Conservation (phyloP, 2,797 vertebrate species). For the Lophius americanus region DNA sequence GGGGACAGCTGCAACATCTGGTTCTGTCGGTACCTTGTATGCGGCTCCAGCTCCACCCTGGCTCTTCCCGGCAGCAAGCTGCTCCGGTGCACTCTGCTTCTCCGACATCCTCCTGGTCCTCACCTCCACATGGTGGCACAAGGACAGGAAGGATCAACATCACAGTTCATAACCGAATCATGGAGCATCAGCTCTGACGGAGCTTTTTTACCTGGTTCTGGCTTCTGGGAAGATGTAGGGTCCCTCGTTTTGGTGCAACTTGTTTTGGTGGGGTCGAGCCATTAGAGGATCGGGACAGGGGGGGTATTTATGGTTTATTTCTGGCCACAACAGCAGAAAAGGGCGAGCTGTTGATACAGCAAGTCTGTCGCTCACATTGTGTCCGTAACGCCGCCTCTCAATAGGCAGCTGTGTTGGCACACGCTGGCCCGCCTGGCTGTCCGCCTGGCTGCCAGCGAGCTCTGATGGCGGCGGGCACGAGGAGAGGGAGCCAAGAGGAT, state of each 20-base stretch:
- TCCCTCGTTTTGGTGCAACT: conserved; percentile 67
- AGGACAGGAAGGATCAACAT: conserved; percentile 26
- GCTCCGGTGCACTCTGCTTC: conserved; percentile 86
- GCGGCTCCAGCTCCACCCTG: conserved; percentile 82
- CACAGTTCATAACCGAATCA: not conserved
- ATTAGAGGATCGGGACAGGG: conserved; percentile 64
- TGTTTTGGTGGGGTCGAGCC: conserved; percentile 71
- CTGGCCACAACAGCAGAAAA: conserved; percentile 86
- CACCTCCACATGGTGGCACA: conserved; percentile 58
- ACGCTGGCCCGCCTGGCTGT: conserved; percentile 58
- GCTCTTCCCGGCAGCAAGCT: conserved; percentile 87
- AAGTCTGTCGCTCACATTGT: conserved; percentile 85
- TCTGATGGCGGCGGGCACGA: conserved; percentile 60
- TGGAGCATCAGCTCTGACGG: not conserved
- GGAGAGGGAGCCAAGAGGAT: conserved; percentile 75
- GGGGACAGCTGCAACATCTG: no score
- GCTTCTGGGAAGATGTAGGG: conserved; percentile 61
- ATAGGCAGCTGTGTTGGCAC: conserved; percentile 84
- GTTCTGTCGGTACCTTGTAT: conserved; percentile 85
- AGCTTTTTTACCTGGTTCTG: conserved; percentile 68
- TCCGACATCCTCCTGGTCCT: conserved; percentile 85
- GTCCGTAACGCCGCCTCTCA: conserved; percentile 81
- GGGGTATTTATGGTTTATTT: conserved; percentile 87
- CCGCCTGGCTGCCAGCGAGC: conserved; percentile 72
- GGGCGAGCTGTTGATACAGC: conserved; percentile 86